Base-by-base conservation (phyloP, 2,888 invertebrate species). In the Dimorphilus gyrociliatus region DNA sequence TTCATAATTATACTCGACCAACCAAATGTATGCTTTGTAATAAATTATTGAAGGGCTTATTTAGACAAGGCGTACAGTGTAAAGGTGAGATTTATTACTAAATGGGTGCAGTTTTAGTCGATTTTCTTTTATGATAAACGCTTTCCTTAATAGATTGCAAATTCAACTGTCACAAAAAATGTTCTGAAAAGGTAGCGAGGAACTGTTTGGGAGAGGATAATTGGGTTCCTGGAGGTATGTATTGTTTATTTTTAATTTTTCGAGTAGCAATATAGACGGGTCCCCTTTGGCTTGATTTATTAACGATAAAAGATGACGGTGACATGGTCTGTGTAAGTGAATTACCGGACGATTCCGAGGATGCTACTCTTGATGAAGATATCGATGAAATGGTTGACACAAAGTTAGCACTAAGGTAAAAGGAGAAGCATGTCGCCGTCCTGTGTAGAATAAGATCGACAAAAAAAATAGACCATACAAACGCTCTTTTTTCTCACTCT, bases 121-220 rank as follows among this genome's bases (percentile, higher is more conserved):
- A n/a, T 18, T 17, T 10, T 28, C n/a, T 33, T 16, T 10, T 35
- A 18, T 24, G 7, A 28, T 19, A 12, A 14, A 12, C 14, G 7
- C 10, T 35, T 36, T 30, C 31, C 38, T 36, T 56, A 64, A 14
- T 67, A 90, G 92, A 92, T 48, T 97, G 94, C 69, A 82, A 85
- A 19, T 76, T 86, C 58, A 94, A 94, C 69, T 94, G 86, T 69
- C 94, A 97, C 71, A 94, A 94, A 64, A 75, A 92, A 33, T 97
- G 71, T 54, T 67, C 66, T n/a, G 81, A 85, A 35, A 86, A 86
- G 66, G 82, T 97, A 40, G 90, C 94, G 27, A 90, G 90, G 55
- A 90, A 97, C 68, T 97, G 97, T 68, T 75, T 52, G 18, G 60
- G 60, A 6, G 44, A 44, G 25, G 34, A 41, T n/a, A 39, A 39